Base-by-base conservation (phyloP, 2,113 vertebrate species). In the Passer montanus region DNA sequence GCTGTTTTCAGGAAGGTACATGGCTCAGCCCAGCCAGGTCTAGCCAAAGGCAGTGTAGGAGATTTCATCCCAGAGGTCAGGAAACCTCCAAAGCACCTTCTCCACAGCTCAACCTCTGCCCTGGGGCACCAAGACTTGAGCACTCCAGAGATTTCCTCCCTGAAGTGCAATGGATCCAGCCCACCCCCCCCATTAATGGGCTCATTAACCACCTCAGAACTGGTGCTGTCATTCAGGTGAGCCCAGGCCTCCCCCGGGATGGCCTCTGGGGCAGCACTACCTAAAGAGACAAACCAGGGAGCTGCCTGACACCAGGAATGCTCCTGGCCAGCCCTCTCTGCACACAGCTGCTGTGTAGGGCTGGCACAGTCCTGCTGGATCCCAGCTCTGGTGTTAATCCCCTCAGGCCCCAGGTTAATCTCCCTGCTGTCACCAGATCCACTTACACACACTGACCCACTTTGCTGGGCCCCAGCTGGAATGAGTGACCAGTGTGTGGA, bases 341-440 rank as follows among this genome's bases (percentile, higher is more conserved):
- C 1, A 3, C 84, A 41, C 49, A 5, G 55, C 35, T 47, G 47
- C 39, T 66, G 52, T 64, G 66, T 6, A 35, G 66, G 69, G 70
- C 63, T 69, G 93, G 81, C 59, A 47, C 30, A 4, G 18, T 3
- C 31, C 84, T 74, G 70, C 87, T 55, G 53, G 19, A 64, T 66
- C 58, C 53, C 84, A 87, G 41, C 74, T 56, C 33, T 0, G 19
- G 1, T 2, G 3, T 37, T 77, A 84, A 93, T 81, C 85, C 82
- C 75, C 90, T 74, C 53, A 11, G 62, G 37, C 39, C 19, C 84
- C 82, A 80, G 87, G 87, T 83, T 94, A 90, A 95, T 85, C 94
- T 46, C 89, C 17, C 27, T 75, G 85, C 60, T 67, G 55, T 93
- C 78, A 89, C 93, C 74, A 91, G 70, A 87, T 83, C 92, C 53